Base-by-base conservation (phyloP, 2,888 invertebrate species). In the Phyllotreta cruciferae region DNA sequence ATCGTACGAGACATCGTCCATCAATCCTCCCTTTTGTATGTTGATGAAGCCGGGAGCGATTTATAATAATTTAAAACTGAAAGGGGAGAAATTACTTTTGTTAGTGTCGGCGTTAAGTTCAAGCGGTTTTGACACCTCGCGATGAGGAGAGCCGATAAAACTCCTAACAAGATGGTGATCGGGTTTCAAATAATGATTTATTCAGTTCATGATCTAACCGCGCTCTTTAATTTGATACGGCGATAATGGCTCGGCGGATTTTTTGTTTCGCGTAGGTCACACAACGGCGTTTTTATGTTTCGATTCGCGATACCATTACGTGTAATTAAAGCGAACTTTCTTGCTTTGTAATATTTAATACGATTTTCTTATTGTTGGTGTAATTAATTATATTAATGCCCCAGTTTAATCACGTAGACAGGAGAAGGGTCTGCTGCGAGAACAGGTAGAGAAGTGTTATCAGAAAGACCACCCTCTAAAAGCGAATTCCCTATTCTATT, bases 111-210 rank as follows among this genome's bases (percentile, higher is more conserved):
- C 9, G 8, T 24, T 24, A 35, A 35, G 36, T n/a, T 49, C 49
- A 36, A 49, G 49, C 49, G 49, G 56, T 67, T 63, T 63, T 69
- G 71, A 71, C 71, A 70, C 70, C 69, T 70, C 45, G 13, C 65
- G 71, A 71, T 71, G 56, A 69, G 60, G 24, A 42, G 24, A 52
- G 42, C n/a, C 39, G 71, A 71, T 71, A 70, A 65, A 52, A 60
- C 49, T 63, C 60, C 63, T 45, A 67, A 60, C 63, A 63, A 66
- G 66, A 66, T 68, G 68, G 56, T 66, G 64, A 68, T 68, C 64
- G 64, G 60, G 58, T 63, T 66, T 64, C 60, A 58, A 64, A 65
- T 64, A 66, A 66, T 68, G 64, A 67, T 63, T 66, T 66, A 62
- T 63, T 66, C 61, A 49, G 65, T 63, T 63, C 67, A 66, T 62